phyloP scores from a whole-genome alignment of 64 coral and sea anemone genomes.

The Platygyra sinensis region DNA sequence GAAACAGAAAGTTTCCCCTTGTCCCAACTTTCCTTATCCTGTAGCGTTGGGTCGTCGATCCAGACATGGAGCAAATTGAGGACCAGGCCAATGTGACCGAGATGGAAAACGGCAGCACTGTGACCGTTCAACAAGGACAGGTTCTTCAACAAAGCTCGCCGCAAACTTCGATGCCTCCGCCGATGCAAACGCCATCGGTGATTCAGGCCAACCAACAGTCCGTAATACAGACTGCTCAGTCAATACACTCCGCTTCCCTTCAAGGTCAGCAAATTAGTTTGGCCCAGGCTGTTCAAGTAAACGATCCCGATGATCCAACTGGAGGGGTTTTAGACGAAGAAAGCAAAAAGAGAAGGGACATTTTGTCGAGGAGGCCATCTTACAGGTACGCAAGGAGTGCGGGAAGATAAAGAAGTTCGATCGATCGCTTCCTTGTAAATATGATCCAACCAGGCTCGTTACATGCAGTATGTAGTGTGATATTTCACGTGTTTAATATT shows the following conservation, averaged over 20 bases:
- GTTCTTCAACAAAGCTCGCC: slow-evolving; percentile 74
- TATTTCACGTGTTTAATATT: slow-evolving; percentile 31
- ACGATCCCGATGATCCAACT: slow-evolving; percentile 68
- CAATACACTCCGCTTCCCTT: slow-evolving; percentile 62
- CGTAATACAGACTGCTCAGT: slow-evolving; percentile 91
- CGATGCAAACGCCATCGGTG: slow-evolving; percentile 84
- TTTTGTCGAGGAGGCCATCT: slow-evolving; percentile 88
- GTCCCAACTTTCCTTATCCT: neutral
- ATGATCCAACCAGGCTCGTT: neutral
- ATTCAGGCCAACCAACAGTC: slow-evolving; percentile 95
- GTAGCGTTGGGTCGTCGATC: neutral
- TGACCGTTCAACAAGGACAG: slow-evolving; percentile 60
- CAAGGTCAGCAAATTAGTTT: slow-evolving; percentile 77
- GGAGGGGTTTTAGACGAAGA: slow-evolving; percentile 79
- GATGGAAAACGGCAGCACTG: slow-evolving; percentile 88
- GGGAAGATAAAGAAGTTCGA: neutral
- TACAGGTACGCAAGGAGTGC: slow-evolving; percentile 68
- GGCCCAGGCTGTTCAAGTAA: slow-evolving; percentile 73
- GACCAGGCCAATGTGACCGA: slow-evolving; percentile 80
- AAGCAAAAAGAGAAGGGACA: slow-evolving; percentile 97
- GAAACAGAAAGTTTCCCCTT: slow-evolving; percentile 42
- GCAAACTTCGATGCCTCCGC: slow-evolving; percentile 78
- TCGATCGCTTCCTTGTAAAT: slow-evolving; percentile 22
- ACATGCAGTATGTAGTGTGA: neutral
- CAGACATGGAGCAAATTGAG: slow-evolving; percentile 89